A percentile compares a stretch with the other conserved stretches of the same genome.
phyloP scores from a whole-genome alignment of 2,888 invertebrate genomes.

The Villa cingulata region DNA sequence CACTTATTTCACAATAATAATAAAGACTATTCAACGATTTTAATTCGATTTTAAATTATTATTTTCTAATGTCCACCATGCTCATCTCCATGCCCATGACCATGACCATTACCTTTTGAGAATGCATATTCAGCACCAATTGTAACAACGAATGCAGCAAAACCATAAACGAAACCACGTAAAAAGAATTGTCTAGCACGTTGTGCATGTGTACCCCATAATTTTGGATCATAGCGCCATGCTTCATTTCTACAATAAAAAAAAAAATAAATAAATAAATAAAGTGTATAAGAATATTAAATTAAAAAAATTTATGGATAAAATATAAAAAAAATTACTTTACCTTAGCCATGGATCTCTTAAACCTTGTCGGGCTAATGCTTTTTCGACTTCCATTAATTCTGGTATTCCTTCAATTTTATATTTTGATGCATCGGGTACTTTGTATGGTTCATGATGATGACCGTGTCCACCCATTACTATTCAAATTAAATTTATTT shows the following conservation, averaged over 20 bases:
- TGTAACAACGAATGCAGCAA: conserved; percentile 44
- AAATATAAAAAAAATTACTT: not conserved
- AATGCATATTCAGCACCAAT: conserved; percentile 37
- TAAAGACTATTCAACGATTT: not conserved
- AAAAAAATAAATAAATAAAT: conserved; percentile 10
- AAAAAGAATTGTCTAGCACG: conserved; percentile 40
- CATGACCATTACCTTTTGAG: conserved; percentile 23
- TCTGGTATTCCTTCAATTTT: conserved; percentile 56
- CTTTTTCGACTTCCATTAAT: conserved; percentile 47
- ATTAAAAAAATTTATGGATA: not conserved
- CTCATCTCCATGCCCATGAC: conserved; percentile 36
- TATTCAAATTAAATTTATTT: not conserved
- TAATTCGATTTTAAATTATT: not conserved
- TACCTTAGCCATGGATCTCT: conserved; percentile 80
- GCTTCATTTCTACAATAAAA: conserved; percentile 55
- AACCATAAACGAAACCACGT: conserved; percentile 53
- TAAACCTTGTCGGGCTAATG: conserved; percentile 55
- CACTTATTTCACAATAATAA: not conserved
- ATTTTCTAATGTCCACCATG: conserved; percentile 35
- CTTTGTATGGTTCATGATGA: conserved; percentile 43
- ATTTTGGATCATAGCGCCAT: conserved; percentile 57
- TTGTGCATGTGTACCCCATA: conserved; percentile 40
- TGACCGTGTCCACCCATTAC: conserved; percentile 24
- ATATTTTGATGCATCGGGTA: conserved; percentile 61
- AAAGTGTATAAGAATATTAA: not conserved